phyloP scores from a whole-genome alignment of 2,888 invertebrate species.

The Himalopsyche kuldschensis region DNA sequence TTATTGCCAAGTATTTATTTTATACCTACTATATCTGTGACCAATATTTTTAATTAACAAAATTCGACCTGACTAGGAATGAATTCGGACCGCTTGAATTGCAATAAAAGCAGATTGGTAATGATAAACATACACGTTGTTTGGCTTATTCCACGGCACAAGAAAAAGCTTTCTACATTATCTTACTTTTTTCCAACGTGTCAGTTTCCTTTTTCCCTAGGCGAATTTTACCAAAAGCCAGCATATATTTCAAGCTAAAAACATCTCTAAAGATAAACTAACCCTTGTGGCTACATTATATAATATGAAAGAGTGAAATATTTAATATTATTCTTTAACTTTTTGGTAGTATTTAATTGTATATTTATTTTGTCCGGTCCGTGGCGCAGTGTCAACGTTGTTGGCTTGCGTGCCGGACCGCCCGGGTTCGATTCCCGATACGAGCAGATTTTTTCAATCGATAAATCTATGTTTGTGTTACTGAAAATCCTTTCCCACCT shows the following conservation, averaged over 20 bases:
- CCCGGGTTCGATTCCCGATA: too few relatives aligned
- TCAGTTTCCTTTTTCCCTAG: background rate
- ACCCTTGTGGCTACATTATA: background rate
- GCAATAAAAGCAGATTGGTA: background rate
- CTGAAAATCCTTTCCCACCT: too few relatives aligned
- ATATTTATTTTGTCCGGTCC: too few relatives aligned
- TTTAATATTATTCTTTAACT: background rate
- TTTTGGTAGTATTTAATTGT: background rate
- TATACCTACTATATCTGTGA: too few relatives aligned
- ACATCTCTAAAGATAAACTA: background rate
- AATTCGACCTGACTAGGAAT: too few relatives aligned
- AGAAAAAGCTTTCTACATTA: background rate
- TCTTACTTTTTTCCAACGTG: background rate
- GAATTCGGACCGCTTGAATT: too few relatives aligned
- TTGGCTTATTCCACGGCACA: background rate
- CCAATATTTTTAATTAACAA: too few relatives aligned
- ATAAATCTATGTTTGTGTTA: too few relatives aligned
- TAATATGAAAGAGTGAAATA: background rate
- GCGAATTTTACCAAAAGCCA: background rate
- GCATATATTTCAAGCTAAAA: background rate
- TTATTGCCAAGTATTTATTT: too few relatives aligned
- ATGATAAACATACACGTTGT: background rate
- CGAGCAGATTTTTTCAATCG: too few relatives aligned
- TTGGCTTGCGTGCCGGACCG: too few relatives aligned
- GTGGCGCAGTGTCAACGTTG: too few relatives aligned